Base-by-base conservation (phyloP, 92 coral and sea anemone genomes). In the Zoanthus sansibaricus region DNA sequence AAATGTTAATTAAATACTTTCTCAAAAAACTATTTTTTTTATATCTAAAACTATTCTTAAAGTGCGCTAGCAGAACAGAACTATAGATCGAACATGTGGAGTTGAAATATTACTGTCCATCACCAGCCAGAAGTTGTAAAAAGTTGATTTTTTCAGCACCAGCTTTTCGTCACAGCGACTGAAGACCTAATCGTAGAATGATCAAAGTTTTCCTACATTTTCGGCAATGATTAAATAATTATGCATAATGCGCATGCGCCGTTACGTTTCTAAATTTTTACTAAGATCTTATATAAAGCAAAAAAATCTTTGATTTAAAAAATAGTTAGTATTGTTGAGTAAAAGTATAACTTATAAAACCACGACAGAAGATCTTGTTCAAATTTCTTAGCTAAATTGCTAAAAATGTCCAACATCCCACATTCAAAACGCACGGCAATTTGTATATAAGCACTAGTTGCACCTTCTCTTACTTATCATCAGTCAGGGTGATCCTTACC, bases 401-500 rank as follows among this genome's bases (percentile, higher is more conserved):
- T 18, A 9, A 59, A 37, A 14, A 32, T 8, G 37, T 46, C 18
- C 7, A 7, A 10, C 72, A 68, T 64, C 85, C 85, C 85, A 80
- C 25, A 80, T 9, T 20, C 73, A 31, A 47, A 62, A 66, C 17
- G 54, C 51, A 7, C 11, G 13, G 0, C 4, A 1, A 20, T 18
- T 64, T 44, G 72, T 6, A 51, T 88, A 72, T 82, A 45, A n/a
- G 1, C 0, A 11, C 15, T 18, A 4, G 33, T 17, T 15, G 59
- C 17, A 44, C 6, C 0, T 0, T 0, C 8, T 0, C 0, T 6
- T 30, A 10, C 18, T 16, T 66, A 90, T 93, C 96, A 94, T 92
- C 94, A 95, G 98, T 78, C 86, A 87, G 96, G 98, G 98, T 94
- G 94, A 96, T 96, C 98, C 98, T 96, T 94, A 94, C 98, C 98